Evolutionary conservation across 2,113 vertebrate genomes (phyloP).

Genomic region (Brachionichthys hirsutus): DNA sequence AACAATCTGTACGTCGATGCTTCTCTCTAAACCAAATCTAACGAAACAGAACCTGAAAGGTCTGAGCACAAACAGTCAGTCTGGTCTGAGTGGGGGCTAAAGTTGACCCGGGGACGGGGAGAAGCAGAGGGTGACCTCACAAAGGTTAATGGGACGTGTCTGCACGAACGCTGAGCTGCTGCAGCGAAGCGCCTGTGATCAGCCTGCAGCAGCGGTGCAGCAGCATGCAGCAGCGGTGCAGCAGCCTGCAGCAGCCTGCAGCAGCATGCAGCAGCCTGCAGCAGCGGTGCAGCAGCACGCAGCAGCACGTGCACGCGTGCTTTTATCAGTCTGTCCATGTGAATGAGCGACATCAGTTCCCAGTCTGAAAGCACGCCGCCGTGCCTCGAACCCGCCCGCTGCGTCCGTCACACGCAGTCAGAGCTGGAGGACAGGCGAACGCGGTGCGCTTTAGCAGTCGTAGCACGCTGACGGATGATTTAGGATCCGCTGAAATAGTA

Average conservation of each 20-base stretch:
- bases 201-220: no score
- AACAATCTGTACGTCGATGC: constrained; percentile 1
- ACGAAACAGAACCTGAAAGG: constrained; percentile 37
- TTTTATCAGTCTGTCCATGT: not conserved
- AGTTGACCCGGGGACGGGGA: constrained; percentile 44
- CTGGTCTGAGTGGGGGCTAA: constrained; percentile 45
- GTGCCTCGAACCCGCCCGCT: not conserved
- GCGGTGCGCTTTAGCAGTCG: not conserved
- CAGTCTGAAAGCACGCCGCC: not conserved
- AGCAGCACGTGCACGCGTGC: not conserved
- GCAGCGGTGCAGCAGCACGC: no score
- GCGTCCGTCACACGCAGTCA: not conserved
- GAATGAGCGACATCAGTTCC: no score
- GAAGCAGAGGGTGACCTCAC: no score
- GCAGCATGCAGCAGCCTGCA: no score
- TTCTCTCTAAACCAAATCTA: constrained; percentile 1
- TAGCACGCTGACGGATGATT: no score
- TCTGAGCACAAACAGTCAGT: constrained; percentile 23
- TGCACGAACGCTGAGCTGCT: constrained; percentile 35
- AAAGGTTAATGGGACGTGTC: constrained; percentile 52
- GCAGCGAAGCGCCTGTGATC: no score
- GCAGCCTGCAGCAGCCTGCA: no score
- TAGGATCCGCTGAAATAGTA: not conserved
- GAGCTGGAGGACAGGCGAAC: not conserved
- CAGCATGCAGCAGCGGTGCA: no score